Percentiles rank a stretch among this genome's conserved stretches.
These are phyloP conservation scores for Apodemus speciosus DNA, from an alignment of 2,113 vertebrate genomes.

Conservation along the genomic window DNA sequence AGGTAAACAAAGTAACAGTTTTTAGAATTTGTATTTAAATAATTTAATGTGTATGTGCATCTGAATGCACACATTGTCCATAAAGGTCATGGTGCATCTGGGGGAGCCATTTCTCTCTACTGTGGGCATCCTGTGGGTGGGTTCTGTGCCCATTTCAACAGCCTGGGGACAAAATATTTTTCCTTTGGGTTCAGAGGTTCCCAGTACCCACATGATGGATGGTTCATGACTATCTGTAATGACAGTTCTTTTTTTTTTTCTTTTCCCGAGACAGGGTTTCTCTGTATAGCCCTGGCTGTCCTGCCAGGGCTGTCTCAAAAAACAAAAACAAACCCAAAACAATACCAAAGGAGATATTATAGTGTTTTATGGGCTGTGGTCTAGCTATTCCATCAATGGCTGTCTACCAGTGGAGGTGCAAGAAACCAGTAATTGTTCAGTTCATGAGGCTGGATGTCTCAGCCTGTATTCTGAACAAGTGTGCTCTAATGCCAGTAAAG, in stretches of 20 bases:
- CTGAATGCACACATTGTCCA: neutral
- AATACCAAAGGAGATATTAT: too few species aligned
- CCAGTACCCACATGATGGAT: neutral
- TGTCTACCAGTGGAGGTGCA: neutral
- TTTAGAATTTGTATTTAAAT: too few species aligned
- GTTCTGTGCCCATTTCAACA: neutral
- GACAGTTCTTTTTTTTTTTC: too few species aligned
- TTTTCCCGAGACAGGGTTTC: too few species aligned
- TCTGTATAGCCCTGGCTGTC: too few species aligned
- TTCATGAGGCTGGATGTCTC: neutral
- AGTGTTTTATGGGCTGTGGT: neutral
- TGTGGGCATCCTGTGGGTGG: neutral
- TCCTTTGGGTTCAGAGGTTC: neutral
- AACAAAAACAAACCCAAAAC: too few species aligned
- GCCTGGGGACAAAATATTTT: neutral
- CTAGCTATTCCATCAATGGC: neutral
- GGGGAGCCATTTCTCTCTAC: neutral
- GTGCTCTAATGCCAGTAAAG: neutral
- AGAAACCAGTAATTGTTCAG: neutral
- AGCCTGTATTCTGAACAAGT: neutral
- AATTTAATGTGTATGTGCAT: neutral
- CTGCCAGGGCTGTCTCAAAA: too few species aligned
- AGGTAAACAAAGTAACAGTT: neutral
- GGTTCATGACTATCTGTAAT: neutral
- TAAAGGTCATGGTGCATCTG: neutral